Base-by-base conservation (phyloP, 2,113 vertebrate species). In the Neopipo cinnamomea region DNA sequence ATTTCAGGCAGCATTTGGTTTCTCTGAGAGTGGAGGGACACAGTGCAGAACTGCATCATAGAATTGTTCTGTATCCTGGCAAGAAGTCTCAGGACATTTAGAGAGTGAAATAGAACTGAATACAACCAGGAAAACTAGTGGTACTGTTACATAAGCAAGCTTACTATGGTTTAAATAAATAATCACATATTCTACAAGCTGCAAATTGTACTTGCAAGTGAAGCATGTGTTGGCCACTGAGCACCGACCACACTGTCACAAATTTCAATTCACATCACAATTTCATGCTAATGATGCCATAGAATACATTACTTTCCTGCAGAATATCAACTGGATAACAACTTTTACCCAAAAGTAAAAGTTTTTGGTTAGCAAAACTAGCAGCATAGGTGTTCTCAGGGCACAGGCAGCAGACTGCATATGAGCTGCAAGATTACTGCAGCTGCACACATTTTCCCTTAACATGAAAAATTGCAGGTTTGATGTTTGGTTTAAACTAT, bases 231-330 rank as follows among this genome's bases (percentile, higher is more conserved):
- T 39, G 42, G 61, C 35, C 11, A 0, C 44, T 68, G 30, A 87
- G 49, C 65, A 53, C 30, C 39, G 30, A 96, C 91, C 81, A 39
- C 88, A 87, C 95, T 97, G 91, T 58, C 96, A 96, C 81, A 95
- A 96, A 81, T 94, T 93, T 72, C 91, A 95, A 91, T 96, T 97
- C 96, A 94, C 85, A 96, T 91, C 96, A 89, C 84, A 93, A 84
- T 96, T 91, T 95, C 96, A 88, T 89, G 95, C 91, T 97, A 96
- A 85, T 97, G 94, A 93, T 46, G 87, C 95, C 95, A 91, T 11
- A 93, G 94, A 96, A 94, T 84, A 94, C 85, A 76, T 91, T 77
- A 20, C 78, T 96, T 97, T 91, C 91, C 96, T 90, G 75, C 82
- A 96, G 96, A 94, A 91, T 78, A 97, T 95, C 61, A 83, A 91